Percentiles rank a stretch among this genome's conserved stretches.
Evolutionary conservation across 2,113 vertebrate species (phyloP).

Genomic region (Centropus bengalensis): DNA sequence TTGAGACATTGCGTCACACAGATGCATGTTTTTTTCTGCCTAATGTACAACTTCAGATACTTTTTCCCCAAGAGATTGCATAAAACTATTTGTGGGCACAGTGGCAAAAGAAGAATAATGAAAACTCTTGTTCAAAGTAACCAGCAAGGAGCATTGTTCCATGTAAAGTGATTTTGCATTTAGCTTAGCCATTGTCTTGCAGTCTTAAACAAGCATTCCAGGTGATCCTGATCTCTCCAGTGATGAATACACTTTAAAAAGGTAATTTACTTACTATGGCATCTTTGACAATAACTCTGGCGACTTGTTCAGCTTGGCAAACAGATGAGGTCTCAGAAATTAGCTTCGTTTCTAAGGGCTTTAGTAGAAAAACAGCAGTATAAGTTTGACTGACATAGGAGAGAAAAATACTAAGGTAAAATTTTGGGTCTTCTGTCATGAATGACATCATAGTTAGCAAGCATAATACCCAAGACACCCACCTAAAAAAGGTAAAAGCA

Average conservation of each 20-base stretch:
- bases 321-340: conserved; percentile 93
- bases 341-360: conserved; percentile 94
- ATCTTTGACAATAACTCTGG: conserved; percentile 92
- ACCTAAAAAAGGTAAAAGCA: not conserved
- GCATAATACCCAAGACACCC: not conserved
- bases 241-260: not conserved
- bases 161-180: not conserved
- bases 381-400: not conserved
- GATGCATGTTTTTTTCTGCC: not conserved
- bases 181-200: not conserved
- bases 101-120: not conserved
- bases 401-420: not conserved
- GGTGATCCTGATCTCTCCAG: not conserved
- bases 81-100: not conserved
- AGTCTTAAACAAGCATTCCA: not conserved
- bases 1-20: conserved; percentile 16
- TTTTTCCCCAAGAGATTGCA: not conserved
- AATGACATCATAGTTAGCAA: not conserved
- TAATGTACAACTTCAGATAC: not conserved
- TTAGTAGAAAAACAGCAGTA: not conserved
- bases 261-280: conserved; percentile 85
- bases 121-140: not conserved
- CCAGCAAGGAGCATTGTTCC: not conserved
- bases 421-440: not conserved
- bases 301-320: conserved; percentile 94